Evolutionary conservation across 1,140 invertebrate genomes (phyloP).

Genomic region (Hycleus phaleratus): DNA sequence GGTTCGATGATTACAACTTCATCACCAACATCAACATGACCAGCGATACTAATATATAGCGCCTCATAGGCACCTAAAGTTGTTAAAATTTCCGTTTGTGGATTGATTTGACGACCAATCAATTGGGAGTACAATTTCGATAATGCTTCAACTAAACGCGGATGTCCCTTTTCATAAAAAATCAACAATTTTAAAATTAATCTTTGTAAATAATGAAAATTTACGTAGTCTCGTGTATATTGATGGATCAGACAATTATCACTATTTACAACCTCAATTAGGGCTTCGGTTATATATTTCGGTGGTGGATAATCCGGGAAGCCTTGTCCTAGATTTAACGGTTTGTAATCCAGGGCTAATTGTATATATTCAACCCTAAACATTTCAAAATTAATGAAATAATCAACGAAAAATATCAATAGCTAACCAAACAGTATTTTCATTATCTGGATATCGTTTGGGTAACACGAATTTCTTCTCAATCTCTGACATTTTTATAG

Average conservation of each 20-base stretch:
- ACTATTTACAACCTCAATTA: constrained; percentile 58
- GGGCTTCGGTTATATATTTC: constrained; percentile 71
- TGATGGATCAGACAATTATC: constrained; percentile 79
- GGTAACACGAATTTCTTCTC: constrained; percentile 8
- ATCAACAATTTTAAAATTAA: neutral
- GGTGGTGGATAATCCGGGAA: constrained; percentile 93
- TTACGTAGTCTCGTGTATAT: constrained; percentile 82
- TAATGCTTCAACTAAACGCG: constrained; percentile 76
- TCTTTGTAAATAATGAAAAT: constrained; percentile 1
- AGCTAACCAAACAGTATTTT: constrained; percentile 14
- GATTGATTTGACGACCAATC: constrained; percentile 56
- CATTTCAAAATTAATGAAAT: neutral
- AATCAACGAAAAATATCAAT: too few species aligned
- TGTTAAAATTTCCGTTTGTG: constrained; percentile 67
- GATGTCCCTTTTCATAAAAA: constrained; percentile 63
- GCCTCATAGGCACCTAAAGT: constrained; percentile 91
- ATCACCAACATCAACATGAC: constrained; percentile 73
- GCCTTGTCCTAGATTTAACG: constrained; percentile 94
- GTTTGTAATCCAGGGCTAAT: constrained; percentile 79
- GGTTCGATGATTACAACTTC: constrained; percentile 98
- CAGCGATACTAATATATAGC: constrained; percentile 71
- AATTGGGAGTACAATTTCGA: constrained; percentile 78
- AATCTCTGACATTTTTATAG: neutral
- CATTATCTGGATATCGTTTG: neutral
- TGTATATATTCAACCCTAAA: constrained; percentile 92